Percentiles rank a stretch among this genome's conserved stretches.
These are phyloP conservation scores for Diploscapter pachys DNA, from an alignment of 1,140 invertebrate genomes.

Conservation along the genomic window DNA sequence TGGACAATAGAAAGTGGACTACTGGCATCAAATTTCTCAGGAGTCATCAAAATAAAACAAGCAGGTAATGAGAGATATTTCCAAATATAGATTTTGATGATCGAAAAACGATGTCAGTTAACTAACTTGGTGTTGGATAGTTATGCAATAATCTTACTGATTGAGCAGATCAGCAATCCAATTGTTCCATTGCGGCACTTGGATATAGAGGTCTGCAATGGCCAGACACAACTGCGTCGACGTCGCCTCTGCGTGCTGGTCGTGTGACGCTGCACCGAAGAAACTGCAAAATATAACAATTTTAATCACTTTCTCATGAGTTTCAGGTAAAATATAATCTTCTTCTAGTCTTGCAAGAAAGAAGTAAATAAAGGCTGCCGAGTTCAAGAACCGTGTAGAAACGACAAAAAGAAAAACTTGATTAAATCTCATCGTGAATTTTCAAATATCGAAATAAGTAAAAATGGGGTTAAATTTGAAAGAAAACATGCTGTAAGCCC, in stretches of 20 bases:
- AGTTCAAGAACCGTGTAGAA: not conserved
- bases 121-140: no score
- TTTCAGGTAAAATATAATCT: not conserved
- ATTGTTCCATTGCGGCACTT: slow-evolving; percentile 86
- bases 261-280: slow-evolving; percentile 24
- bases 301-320: not conserved
- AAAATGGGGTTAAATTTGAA: slow-evolving; percentile 3
- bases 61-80: no score
- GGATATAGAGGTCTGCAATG: slow-evolving; percentile 84
- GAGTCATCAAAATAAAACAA: no score
- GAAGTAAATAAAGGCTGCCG: no score
- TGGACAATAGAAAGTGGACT: no score
- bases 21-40: no score
- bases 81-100: no score
- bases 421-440: not conserved
- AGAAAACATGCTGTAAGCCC: not conserved
- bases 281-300: slow-evolving; percentile 14
- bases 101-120: no score
- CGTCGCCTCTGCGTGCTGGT: slow-evolving; percentile 41
- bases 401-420: not conserved
- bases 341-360: no score
- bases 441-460: not conserved
- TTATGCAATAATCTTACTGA: slow-evolving; percentile 63
- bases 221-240: slow-evolving; percentile 77
- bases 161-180: slow-evolving; percentile 80